phyloP scores from a whole-genome alignment of 2,113 vertebrate species.

The Crotalus tigris region DNA sequence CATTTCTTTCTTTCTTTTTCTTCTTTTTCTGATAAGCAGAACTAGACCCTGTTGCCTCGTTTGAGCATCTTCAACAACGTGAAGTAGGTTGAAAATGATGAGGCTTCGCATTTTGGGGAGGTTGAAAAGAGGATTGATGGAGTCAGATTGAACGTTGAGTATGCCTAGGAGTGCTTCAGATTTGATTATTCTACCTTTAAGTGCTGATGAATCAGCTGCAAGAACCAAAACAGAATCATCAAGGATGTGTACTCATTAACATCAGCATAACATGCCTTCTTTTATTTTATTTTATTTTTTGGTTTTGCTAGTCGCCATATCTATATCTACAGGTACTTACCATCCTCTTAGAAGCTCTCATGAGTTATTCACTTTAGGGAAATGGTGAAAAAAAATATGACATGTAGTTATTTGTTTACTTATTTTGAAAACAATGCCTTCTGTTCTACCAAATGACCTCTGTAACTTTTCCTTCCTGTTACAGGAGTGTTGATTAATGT shows the following conservation, averaged over 20 bases:
- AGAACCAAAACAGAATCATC: not conserved
- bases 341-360: not conserved
- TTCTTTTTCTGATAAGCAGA: not conserved
- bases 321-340: not conserved
- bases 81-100: not conserved
- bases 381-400: not conserved
- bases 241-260: not conserved
- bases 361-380: not conserved
- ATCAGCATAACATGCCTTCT: not conserved
- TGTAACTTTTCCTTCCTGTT: not conserved
- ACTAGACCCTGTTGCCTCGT: not conserved
- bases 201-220: not conserved
- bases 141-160: not conserved
- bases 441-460: not conserved
- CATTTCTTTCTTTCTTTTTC: not conserved
- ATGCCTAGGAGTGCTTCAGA: not conserved
- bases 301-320: not conserved
- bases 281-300: no score
- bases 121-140: not conserved
- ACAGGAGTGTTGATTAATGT: not conserved
- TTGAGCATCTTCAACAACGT: not conserved
- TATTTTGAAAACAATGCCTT: not conserved
- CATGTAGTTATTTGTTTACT: not conserved
- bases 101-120: not conserved
- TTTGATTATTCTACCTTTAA: constrained; percentile 5